Evolutionary conservation across 2,888 invertebrate genomes (phyloP).

Genomic region (Trichacis sp.): DNA sequence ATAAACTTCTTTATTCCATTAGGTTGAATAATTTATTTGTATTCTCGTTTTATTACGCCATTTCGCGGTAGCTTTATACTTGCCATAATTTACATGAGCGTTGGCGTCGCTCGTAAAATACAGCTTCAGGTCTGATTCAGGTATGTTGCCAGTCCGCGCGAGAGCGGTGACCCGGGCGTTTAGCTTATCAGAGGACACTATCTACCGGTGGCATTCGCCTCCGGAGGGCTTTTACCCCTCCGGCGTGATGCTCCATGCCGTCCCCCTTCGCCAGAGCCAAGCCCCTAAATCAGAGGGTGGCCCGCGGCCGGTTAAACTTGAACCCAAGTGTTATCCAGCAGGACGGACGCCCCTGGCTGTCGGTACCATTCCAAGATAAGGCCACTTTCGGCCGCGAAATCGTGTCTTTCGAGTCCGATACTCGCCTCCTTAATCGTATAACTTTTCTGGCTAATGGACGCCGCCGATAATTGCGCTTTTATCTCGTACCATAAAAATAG

Average conservation of each 20-base stretch:
- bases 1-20: conserved; percentile 37
- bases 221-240: conserved; percentile 52
- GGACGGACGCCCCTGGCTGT: conserved; percentile 31
- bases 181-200: conserved; percentile 63
- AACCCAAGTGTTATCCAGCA: conserved; percentile 58
- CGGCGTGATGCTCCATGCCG: conserved; percentile 35
- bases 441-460: conserved; percentile 1
- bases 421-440: conserved; percentile 1
- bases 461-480: conserved; percentile 1
- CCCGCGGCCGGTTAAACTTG: conserved; percentile 62
- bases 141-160: conserved; percentile 22
- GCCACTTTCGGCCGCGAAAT: conserved; percentile 17
- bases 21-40: conserved; percentile 30
- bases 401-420: conserved; percentile 30
- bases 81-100: conserved; percentile 43
- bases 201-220: conserved; percentile 62
- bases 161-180: conserved; percentile 56
- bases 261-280: conserved; percentile 32
- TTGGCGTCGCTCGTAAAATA: conserved; percentile 44
- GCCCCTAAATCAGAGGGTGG: conserved; percentile 64
- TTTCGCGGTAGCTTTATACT: conserved; percentile 41
- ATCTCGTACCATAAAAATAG: neutral
- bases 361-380: conserved; percentile 36
- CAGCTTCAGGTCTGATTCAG: conserved; percentile 37
- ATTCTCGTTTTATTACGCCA: conserved; percentile 31